Conservation (phyloP, 2,888 invertebrate genomes). For the Linnaemya tessellans region DNA sequence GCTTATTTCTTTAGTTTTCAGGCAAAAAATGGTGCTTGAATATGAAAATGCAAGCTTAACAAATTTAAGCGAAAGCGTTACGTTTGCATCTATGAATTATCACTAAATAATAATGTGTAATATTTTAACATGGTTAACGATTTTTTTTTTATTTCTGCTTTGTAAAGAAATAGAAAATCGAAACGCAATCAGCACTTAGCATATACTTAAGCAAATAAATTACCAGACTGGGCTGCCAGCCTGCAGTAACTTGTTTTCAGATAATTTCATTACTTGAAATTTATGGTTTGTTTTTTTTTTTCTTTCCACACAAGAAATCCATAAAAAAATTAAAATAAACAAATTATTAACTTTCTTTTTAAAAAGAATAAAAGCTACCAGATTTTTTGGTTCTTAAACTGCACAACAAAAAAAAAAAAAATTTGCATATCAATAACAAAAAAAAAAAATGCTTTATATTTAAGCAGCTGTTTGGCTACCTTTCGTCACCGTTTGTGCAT, state of each 20-base stretch:
- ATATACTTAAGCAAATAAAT: constrained; percentile 34
- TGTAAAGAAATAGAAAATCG: constrained; percentile 32
- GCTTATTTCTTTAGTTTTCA: constrained; percentile 28
- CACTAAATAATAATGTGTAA: constrained; percentile 54
- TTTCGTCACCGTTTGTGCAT: background rate
- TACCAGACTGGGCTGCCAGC: background rate
- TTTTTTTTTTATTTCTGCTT: background rate
- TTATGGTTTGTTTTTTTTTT: background rate
- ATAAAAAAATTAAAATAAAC: background rate
- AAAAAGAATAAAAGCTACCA: background rate
- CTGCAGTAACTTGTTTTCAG: constrained; percentile 17
- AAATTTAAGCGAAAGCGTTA: constrained; percentile 72
- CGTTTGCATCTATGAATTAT: constrained; percentile 50
- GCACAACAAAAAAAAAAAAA: background rate
- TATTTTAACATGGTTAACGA: constrained; percentile 19
- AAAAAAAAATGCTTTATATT: constrained; percentile 1
- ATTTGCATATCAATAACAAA: constrained; percentile 38
- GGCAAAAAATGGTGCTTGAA: background rate
- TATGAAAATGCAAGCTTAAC: constrained; percentile 52
- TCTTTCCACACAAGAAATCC: background rate
- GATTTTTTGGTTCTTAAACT: background rate
- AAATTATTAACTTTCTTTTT: constrained; percentile 12
- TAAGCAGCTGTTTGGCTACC: background rate
- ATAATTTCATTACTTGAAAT: constrained; percentile 21
- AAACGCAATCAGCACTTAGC: constrained; percentile 46